Conservation (phyloP, 2,888 invertebrate genomes). For the Sepioteuthis lessoniana region DNA sequence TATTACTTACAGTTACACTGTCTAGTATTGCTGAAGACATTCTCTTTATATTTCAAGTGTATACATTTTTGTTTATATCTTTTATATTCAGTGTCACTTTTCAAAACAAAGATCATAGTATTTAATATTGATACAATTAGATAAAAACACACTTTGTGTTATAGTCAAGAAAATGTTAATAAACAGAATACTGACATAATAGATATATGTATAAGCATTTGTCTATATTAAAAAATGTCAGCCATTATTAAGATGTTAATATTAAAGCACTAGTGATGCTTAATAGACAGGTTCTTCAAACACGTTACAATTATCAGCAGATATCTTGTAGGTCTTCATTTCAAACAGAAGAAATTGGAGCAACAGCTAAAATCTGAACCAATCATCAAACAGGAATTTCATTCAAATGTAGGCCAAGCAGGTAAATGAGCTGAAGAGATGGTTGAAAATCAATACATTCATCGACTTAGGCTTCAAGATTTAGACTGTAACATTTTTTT, state of each 20-base stretch:
- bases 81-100: neutral
- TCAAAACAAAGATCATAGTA: neutral
- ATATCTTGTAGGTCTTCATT: neutral
- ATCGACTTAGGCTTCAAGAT: neutral
- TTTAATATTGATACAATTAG: neutral
- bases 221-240: neutral
- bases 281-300: neutral
- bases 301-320: neutral
- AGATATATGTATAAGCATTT: neutral
- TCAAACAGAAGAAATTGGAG: neutral
- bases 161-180: neutral
- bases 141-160: neutral
- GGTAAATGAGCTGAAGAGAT: neutral
- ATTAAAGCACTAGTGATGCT: neutral
- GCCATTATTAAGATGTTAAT: neutral
- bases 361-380: conserved; percentile 6
- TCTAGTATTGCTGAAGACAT: no score
- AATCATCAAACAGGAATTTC: neutral
- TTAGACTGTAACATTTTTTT: neutral
- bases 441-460: conserved; percentile 33
- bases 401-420: neutral
- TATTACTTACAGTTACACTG: no score
- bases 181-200: neutral
- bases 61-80: neutral
- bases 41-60: no score